phyloP scores from a whole-genome alignment of 2,888 invertebrate species.

The Epicampocera succincta region DNA sequence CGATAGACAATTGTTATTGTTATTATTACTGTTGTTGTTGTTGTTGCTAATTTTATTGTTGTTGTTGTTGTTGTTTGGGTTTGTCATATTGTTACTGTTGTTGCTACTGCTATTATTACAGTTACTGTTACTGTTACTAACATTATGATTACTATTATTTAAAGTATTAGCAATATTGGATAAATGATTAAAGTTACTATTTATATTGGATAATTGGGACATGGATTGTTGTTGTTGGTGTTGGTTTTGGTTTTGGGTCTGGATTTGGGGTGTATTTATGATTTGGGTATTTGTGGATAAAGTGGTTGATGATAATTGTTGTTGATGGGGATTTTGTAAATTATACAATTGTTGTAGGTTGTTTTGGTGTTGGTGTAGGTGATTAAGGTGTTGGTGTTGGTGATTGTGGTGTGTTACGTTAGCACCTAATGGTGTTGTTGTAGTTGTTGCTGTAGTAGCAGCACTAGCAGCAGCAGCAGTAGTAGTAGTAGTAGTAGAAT shows the following conservation, averaged over 20 bases:
- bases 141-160: slow-evolving; percentile 56
- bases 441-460: slow-evolving; percentile 72
- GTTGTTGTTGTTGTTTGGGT: slow-evolving; percentile 60
- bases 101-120: slow-evolving; percentile 69
- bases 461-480: slow-evolving; percentile 75
- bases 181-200: slow-evolving; percentile 62
- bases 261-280: slow-evolving; percentile 58
- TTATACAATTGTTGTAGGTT: slow-evolving; percentile 68
- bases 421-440: slow-evolving; percentile 72
- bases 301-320: slow-evolving; percentile 68
- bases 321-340: slow-evolving; percentile 67
- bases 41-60: slow-evolving; percentile 68
- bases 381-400: slow-evolving; percentile 74
- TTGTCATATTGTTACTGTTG: slow-evolving; percentile 65
- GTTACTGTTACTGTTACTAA: slow-evolving; percentile 62
- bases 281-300: slow-evolving; percentile 60
- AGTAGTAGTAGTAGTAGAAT: slow-evolving; percentile 67
- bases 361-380: slow-evolving; percentile 72
- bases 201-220: slow-evolving; percentile 63
- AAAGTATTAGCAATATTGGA: slow-evolving; percentile 58
- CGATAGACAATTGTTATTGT: slow-evolving; percentile 73
- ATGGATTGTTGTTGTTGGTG: slow-evolving; percentile 58
- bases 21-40: slow-evolving; percentile 71
- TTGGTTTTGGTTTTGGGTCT: slow-evolving; percentile 43
- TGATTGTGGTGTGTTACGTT: slow-evolving; percentile 72